Evolutionary conservation across 1,140 invertebrate species (phyloP).

Genomic region (Ylistrum balloti): DNA sequence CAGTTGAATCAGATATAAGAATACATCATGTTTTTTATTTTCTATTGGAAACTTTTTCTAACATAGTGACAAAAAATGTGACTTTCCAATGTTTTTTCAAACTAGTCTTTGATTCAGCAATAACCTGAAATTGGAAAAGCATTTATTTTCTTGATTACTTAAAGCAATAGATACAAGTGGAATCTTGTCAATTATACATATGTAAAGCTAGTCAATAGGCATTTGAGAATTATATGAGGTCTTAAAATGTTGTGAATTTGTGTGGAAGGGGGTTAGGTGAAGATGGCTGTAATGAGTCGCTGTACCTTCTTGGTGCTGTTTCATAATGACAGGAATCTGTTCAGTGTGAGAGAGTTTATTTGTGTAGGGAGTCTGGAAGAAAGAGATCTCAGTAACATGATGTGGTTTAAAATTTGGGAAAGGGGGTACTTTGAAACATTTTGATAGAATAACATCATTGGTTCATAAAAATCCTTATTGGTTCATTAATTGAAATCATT

Average conservation of each 20-base stretch:
- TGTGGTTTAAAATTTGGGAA: no score
- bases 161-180: neutral
- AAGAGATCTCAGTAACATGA: neutral
- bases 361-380: neutral
- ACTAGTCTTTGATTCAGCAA: neutral
- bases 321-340: neutral
- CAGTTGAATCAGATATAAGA: neutral
- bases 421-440: no score
- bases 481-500: no score
- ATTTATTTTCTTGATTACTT: constrained; percentile 35
- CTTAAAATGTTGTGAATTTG: neutral
- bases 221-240: neutral
- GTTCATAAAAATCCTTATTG: no score
- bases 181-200: neutral
- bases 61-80: no score
- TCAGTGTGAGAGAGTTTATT: neutral
- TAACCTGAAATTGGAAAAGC: neutral
- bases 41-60: no score
- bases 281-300: no score
- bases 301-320: no score
- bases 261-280: neutral
- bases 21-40: neutral
- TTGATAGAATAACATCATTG: no score
- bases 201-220: constrained; percentile 33
- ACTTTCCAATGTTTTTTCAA: no score